These are phyloP conservation scores for Zonotrichia leucophrys DNA, from an alignment of 2,113 vertebrate species.

Conservation along the genomic window DNA sequence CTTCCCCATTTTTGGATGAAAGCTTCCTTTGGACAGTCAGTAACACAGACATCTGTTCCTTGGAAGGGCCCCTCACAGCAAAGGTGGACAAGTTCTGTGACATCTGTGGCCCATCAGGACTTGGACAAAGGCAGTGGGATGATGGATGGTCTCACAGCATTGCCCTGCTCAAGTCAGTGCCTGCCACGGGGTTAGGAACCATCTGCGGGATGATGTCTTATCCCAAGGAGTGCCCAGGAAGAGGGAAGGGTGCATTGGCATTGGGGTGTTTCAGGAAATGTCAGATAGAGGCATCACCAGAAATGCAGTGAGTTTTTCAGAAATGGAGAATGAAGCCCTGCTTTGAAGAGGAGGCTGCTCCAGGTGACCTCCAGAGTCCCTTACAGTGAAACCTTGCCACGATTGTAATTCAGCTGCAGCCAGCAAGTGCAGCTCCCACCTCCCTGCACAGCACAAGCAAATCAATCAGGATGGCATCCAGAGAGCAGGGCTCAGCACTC, in stretches of 20 bases:
- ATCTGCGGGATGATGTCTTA: background rate
- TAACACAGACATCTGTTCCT: constrained; percentile 2
- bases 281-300: background rate
- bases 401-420: constrained; percentile 35
- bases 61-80: background rate
- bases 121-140: background rate
- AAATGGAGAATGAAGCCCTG: background rate
- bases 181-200: background rate
- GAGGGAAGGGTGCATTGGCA: background rate
- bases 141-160: background rate
- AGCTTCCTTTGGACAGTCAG: background rate
- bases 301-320: background rate
- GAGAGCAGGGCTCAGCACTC: background rate
- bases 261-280: background rate
- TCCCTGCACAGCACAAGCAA: background rate
- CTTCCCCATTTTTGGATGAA: background rate
- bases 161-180: background rate
- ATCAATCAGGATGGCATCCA: constrained; percentile 24
- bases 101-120: constrained; percentile 46
- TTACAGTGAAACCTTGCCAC: background rate
- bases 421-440: background rate
- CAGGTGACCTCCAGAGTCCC: constrained; percentile 16
- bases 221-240: background rate
- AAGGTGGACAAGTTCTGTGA: constrained; percentile 9
- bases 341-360: background rate